These are phyloP conservation scores for Caenorhabditis plicata DNA, from an alignment of 2,888 invertebrate species.

Conservation along the genomic window DNA sequence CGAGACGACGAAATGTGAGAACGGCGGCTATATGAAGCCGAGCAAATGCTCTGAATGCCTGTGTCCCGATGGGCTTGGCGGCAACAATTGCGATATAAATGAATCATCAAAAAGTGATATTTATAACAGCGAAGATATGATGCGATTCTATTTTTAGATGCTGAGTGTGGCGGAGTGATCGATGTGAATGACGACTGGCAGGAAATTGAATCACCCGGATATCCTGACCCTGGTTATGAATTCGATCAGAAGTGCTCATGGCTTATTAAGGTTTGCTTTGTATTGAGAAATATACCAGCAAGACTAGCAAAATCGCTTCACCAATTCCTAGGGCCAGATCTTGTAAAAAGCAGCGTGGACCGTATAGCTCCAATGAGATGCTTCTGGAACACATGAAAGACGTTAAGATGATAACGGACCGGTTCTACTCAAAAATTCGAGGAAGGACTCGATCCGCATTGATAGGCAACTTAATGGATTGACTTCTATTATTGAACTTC, in stretches of 20 bases:
- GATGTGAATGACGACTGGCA: slow-evolving; percentile 32
- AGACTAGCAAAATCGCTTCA: too few relatives aligned
- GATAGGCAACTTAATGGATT: too few relatives aligned
- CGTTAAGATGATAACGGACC: too few relatives aligned
- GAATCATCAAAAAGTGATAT: slow-evolving; percentile 52
- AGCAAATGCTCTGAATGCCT: slow-evolving; percentile 51
- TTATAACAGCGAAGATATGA: too few relatives aligned
- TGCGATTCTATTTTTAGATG: slow-evolving; percentile 48
- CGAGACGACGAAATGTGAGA: slow-evolving; percentile 41
- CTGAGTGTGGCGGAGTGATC: slow-evolving; percentile 58
- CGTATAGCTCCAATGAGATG: too few relatives aligned
- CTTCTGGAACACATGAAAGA: too few relatives aligned
- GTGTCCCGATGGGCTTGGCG: slow-evolving; percentile 62
- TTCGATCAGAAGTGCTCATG: slow-evolving; percentile 60
- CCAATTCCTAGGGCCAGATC: too few relatives aligned
- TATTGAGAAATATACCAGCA: too few relatives aligned
- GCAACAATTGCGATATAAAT: slow-evolving; percentile 48
- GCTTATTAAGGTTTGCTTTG: slow-evolving; percentile 53
- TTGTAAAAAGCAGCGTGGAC: too few relatives aligned
- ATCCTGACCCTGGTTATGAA: slow-evolving; percentile 48
- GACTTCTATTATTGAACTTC: too few relatives aligned
- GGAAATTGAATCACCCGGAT: slow-evolving; percentile 40
- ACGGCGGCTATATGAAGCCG: slow-evolving; percentile 64
- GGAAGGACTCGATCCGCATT: too few relatives aligned
- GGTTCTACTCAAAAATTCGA: too few relatives aligned